Conservation (phyloP, 2,888 invertebrate species). For the Spicauda simplicius region DNA sequence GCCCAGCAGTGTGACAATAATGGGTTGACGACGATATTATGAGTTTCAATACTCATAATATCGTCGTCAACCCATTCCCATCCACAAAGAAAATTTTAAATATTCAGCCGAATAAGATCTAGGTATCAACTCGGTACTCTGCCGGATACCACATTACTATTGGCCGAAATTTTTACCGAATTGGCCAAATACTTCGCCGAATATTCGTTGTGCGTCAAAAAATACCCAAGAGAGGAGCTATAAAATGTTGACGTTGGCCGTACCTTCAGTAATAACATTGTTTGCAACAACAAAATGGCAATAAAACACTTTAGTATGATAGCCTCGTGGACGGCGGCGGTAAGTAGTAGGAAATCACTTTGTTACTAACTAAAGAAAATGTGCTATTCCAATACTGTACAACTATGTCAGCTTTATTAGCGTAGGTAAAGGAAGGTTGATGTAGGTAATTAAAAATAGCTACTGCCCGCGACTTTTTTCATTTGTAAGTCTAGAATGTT, state of each 20-base stretch:
- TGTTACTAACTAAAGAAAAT: neutral
- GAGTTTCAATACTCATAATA: too few relatives aligned
- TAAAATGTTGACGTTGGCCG: neutral
- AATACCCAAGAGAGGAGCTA: too few relatives aligned
- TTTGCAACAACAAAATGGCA: neutral
- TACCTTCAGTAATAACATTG: neutral
- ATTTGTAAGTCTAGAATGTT: neutral
- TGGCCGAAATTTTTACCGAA: too few relatives aligned
- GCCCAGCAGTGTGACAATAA: too few relatives aligned
- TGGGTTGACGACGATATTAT: too few relatives aligned
- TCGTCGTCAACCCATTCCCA: too few relatives aligned
- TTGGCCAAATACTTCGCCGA: too few relatives aligned
- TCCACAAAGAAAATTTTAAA: too few relatives aligned
- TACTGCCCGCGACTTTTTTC: neutral
- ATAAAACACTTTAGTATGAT: slow-evolving; percentile 3
- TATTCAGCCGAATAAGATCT: too few relatives aligned
- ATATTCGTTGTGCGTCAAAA: too few relatives aligned
- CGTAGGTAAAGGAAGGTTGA: neutral
- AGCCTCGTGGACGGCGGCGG: neutral
- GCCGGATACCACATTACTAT: too few relatives aligned
- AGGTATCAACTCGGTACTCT: too few relatives aligned
- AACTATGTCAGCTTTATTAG: neutral
- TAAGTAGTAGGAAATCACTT: neutral
- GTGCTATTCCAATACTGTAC: neutral
- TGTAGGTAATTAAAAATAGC: neutral